Evolutionary conservation across 2,888 invertebrate species (phyloP).

Genomic region (Temnothorax ravouxi): DNA sequence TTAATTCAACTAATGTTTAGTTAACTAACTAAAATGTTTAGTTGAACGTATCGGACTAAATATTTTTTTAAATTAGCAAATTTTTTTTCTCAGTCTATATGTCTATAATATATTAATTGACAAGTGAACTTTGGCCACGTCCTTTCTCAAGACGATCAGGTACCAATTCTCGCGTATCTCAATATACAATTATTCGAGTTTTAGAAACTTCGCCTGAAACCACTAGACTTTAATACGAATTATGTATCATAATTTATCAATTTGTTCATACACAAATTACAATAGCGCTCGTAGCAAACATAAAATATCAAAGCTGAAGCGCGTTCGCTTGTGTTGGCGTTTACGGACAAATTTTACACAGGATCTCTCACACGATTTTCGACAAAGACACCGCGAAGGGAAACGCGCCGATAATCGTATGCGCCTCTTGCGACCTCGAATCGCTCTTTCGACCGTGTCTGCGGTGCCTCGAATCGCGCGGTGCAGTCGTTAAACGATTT

Average conservation of each 20-base stretch:
- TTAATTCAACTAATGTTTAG: too few species aligned
- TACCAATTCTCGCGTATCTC: not conserved
- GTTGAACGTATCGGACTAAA: too few species aligned
- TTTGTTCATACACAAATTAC: not conserved
- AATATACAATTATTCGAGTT: not conserved
- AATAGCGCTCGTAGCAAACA: not conserved
- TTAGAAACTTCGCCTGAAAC: not conserved
- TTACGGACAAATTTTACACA: not conserved
- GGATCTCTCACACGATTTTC: not conserved
- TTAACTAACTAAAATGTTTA: too few species aligned
- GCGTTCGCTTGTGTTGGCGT: not conserved
- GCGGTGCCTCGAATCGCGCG: not conserved
- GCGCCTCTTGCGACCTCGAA: not conserved
- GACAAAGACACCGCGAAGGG: not conserved
- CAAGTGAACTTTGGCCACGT: not conserved
- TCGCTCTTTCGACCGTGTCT: not conserved
- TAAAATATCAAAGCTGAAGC: not conserved
- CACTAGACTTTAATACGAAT: too few species aligned
- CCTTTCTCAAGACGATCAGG: not conserved
- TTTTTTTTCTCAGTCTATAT: too few species aligned
- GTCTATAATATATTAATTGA: not conserved
- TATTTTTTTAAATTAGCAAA: too few species aligned
- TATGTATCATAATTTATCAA: not conserved
- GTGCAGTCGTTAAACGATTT: slow-evolving; percentile 72
- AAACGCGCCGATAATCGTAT: not conserved